phyloP scores from a whole-genome alignment of 2,113 vertebrate species.

The Apaloderma vittatum region DNA sequence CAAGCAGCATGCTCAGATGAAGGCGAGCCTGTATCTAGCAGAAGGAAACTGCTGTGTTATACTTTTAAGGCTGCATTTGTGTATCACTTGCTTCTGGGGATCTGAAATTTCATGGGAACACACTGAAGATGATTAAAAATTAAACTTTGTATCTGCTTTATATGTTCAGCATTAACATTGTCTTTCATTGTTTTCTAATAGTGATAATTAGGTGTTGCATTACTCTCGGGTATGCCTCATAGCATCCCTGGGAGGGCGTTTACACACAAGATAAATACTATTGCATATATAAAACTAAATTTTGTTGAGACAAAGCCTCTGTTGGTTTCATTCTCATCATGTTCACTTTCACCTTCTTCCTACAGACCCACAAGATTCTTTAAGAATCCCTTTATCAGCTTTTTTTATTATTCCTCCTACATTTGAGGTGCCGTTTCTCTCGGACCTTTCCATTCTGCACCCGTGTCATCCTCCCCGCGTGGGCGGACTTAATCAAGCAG shows the following conservation, averaged over 20 bases:
- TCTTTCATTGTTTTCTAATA: slow-evolving; percentile 49
- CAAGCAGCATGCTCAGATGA: neutral
- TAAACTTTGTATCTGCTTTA: slow-evolving; percentile 17
- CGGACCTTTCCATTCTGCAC: neutral
- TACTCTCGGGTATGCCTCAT: neutral
- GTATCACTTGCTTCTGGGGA: neutral
- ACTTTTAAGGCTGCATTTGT: neutral
- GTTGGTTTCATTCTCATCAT: neutral
- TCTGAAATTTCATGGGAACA: slow-evolving; percentile 39
- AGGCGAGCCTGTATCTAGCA: neutral
- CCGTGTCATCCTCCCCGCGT: neutral
- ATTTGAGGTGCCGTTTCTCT: neutral
- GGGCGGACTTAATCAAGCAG: neutral
- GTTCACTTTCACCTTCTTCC: neutral
- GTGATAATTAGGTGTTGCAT: slow-evolving; percentile 25
- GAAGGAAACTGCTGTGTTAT: neutral
- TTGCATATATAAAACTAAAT: neutral
- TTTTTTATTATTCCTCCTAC: neutral
- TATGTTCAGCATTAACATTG: neutral
- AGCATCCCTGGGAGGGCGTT: slow-evolving; percentile 35
- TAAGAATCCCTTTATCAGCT: neutral
- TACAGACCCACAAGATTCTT: neutral
- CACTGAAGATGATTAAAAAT: slow-evolving; percentile 38
- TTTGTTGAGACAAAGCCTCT: slow-evolving; percentile 23
- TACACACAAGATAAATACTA: slow-evolving; percentile 19